phyloP scores from a whole-genome alignment of 2,113 vertebrate genomes.

The Candoia aspera region DNA sequence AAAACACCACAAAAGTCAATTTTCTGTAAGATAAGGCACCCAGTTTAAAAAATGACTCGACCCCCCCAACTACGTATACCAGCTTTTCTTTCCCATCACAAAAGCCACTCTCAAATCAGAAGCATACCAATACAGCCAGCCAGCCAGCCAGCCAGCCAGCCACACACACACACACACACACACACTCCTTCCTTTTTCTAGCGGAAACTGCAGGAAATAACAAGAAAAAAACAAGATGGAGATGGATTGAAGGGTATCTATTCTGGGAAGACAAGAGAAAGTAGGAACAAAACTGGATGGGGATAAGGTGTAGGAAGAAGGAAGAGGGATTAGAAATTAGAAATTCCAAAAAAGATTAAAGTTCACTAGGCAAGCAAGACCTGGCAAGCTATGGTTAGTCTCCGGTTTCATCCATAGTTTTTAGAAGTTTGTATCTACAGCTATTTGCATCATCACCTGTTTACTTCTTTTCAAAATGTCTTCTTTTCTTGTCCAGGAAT shows the following conservation, averaged over 20 bases:
- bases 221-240: not conserved
- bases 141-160: too few relatives aligned
- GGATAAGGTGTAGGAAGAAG: not conserved
- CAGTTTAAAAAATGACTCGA: not conserved
- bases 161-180: not conserved
- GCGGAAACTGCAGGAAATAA: not conserved
- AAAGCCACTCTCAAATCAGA: not conserved
- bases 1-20: not conserved
- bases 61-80: not conserved
- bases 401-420: not conserved
- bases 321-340: not conserved
- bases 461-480: not conserved
- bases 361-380: not conserved
- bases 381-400: not conserved
- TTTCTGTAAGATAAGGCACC: not conserved
- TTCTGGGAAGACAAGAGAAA: not conserved
- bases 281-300: not conserved
- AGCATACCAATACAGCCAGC: not conserved
- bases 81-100: not conserved
- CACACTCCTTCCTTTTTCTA: not conserved
- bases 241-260: not conserved
- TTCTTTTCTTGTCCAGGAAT: not conserved
- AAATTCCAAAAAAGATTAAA: not conserved
- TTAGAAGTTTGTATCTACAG: not conserved
- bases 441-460: not conserved